A percentile compares a stretch with the other conserved stretches of the same genome.
Conservation (phyloP, 1,140 invertebrate species). For the Calliopsis andreniformis region DNA sequence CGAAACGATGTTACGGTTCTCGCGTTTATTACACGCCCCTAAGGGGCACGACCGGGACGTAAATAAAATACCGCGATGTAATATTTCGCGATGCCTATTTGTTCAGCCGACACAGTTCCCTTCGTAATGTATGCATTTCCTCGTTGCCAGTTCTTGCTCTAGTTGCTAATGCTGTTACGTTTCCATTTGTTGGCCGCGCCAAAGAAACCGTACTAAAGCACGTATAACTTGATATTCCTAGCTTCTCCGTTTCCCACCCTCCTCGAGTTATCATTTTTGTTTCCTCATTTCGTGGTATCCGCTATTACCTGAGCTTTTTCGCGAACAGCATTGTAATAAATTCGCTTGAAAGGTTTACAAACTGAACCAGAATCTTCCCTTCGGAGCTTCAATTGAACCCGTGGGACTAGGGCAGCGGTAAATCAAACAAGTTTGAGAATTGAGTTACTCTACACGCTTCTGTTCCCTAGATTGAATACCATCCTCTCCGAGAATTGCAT, state of each 20-base stretch:
- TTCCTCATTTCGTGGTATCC: conserved; percentile 20
- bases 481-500: no score
- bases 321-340: background rate
- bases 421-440: background rate
- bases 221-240: conserved; percentile 55
- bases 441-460: background rate
- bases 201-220: conserved; percentile 34
- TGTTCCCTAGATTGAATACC: background rate
- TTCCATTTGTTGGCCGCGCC: conserved; percentile 58
- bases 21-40: conserved; percentile 15
- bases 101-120: conserved; percentile 23
- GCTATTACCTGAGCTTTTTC: background rate
- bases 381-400: background rate
- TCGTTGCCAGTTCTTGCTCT: conserved; percentile 61
- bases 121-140: conserved; percentile 46
- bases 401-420: background rate
- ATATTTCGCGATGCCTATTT: conserved; percentile 52
- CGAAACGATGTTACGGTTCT: conserved; percentile 12
- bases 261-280: conserved; percentile 16
- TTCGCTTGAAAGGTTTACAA: background rate
- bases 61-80: conserved; percentile 21
- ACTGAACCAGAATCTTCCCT: background rate
- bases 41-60: background rate
- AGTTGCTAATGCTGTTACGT: conserved; percentile 65
- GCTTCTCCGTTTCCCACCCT: conserved; percentile 9